These are phyloP conservation scores for Pygoscelis antarcticus DNA, from an alignment of 2,113 vertebrate species.

Conservation along the genomic window DNA sequence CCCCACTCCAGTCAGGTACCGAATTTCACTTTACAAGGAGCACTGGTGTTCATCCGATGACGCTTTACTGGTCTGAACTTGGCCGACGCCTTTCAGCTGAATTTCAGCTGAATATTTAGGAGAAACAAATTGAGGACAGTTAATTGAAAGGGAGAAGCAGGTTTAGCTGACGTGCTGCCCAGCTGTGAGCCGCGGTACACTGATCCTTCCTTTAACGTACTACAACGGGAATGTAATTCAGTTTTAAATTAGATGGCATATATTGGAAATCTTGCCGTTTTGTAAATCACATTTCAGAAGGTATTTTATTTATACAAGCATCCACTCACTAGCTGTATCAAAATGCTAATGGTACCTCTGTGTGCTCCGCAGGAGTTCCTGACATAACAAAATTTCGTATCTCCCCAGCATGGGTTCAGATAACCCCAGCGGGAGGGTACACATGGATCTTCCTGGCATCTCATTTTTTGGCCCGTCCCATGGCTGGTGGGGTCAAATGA, in stretches of 20 bases:
- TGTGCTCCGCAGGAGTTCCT: not conserved
- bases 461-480: not conserved
- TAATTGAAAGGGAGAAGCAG: not conserved
- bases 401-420: not conserved
- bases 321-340: not conserved
- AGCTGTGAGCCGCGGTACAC: not conserved
- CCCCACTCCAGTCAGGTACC: not conserved
- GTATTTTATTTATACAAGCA: not conserved
- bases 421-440: not conserved
- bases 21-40: not conserved
- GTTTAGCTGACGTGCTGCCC: not conserved
- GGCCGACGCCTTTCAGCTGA: not conserved
- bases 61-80: not conserved
- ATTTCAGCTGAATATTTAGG: not conserved
- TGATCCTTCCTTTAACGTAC: not conserved
- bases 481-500: not conserved
- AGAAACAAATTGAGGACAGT: not conserved
- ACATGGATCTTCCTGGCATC: not conserved
- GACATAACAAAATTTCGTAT: not conserved
- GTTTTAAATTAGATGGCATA: not conserved
- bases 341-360: not conserved
- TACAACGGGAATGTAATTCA: not conserved
- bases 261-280: not conserved
- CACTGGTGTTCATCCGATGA: fast-evolving
- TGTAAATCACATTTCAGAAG: not conserved